Percentiles rank a stretch among this genome's conserved stretches.
These are phyloP conservation scores for Drosophila mojavensis DNA, from an alignment of 1,140 invertebrate genomes.

Conservation along the genomic window DNA sequence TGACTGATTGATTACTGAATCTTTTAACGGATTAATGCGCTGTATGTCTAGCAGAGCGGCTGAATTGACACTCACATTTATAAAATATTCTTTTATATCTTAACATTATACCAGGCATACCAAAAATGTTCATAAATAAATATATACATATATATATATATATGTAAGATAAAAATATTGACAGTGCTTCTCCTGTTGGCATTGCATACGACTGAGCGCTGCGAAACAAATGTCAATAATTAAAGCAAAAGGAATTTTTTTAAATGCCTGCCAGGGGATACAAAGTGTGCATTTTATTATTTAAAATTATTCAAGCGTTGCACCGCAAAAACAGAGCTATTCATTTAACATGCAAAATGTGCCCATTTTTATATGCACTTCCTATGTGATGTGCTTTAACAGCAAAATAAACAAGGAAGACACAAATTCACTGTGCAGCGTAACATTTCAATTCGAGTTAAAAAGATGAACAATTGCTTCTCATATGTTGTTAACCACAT, in stretches of 20 bases:
- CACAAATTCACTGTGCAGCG: slow-evolving; percentile 7
- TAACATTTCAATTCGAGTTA: not conserved
- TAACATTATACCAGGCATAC: no score
- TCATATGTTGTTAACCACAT: slow-evolving; percentile 1
- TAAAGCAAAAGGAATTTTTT: slow-evolving; percentile 4
- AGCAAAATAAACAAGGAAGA: not conserved
- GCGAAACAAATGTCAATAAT: not conserved
- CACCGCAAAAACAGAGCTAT: slow-evolving; percentile 6
- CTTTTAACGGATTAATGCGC: no score
- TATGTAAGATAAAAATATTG: not conserved
- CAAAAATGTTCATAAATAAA: no score
- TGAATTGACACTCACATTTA: no score
- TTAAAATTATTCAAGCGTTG: slow-evolving; percentile 1
- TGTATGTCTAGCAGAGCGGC: no score
- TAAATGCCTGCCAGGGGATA: not conserved
- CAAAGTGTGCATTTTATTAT: not conserved
- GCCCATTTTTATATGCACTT: not conserved
- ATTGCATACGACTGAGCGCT: not conserved
- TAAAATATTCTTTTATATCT: no score
- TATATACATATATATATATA: not conserved
- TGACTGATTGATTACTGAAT: no score
- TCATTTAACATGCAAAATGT: slow-evolving; percentile 5
- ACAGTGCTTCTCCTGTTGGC: not conserved
- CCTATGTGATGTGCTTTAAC: not conserved
- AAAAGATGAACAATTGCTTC: not conserved